Base-by-base conservation (phyloP, 2,888 invertebrate genomes). In the Frankliniella intonsa region DNA sequence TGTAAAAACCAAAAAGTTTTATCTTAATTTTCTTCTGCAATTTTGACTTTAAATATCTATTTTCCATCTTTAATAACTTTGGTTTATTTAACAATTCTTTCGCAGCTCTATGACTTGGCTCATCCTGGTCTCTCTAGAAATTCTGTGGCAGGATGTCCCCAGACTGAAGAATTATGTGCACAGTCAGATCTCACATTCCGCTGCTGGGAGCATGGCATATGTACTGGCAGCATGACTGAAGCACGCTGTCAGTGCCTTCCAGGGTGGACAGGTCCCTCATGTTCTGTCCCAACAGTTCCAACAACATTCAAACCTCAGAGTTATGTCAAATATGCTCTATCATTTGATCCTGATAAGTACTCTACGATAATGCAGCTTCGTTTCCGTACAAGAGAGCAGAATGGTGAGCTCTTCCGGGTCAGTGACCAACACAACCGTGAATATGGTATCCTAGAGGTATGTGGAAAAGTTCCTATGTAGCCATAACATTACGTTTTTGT, bases 241-340 rank as follows among this genome's bases (percentile, higher is more conserved):
- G 95, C 95, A 0, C 92, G 94, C 83, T 99, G 99, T 88, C 95
- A 96, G 85, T 99, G 99, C 86, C 93, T 94, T 85, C 97, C 98
- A 0, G 99, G 99, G 14, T 99, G 95, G 94, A 95, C 95, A 0
- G 98, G 98, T 12, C 95, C 95, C 0, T 93, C 94, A 0, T 97
- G 97, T 87, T 93, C 94, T 86, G 91, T 94, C 80, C 93, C 94
- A 81, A 97, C 97, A 0, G 94, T 94, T 80, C 96, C 97, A 0
- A 95, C 97, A 0, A 97, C 97, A 83, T 97, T 98, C 88, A 94
- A 96, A 87, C 93, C 94, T 0, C 95, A 97, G 88, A 97, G 97
- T 85, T 98, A 97, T 88, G 97, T 98, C n/a, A 97, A 97, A 87
- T 98, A 98, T 87, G 97, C 97, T 2, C 89, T 98, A 55, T 96